Percentiles rank a stretch among this genome's conserved stretches.
Conservation (phyloP, 2,797 vertebrate species). For the Trachops cirrhosus region DNA sequence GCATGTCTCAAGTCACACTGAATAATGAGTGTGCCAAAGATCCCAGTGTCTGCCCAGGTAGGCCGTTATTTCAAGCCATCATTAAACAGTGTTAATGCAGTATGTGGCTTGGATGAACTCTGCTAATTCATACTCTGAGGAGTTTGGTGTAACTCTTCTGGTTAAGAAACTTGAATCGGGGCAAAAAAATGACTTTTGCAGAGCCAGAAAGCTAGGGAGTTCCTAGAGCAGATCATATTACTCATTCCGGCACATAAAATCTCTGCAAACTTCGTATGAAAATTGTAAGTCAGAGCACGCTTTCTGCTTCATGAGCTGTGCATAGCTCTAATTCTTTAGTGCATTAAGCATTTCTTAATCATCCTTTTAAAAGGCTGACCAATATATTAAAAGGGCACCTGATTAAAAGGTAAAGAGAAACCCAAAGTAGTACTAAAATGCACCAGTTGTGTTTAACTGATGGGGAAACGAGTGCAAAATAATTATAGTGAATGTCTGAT, state of each 20-base stretch:
- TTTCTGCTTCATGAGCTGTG: conserved; percentile 75
- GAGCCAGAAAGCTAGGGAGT: conserved; percentile 85
- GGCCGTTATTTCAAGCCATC: conserved; percentile 7
- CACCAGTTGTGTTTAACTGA: conserved; percentile 35
- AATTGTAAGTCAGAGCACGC: conserved; percentile 81
- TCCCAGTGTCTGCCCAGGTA: conserved; percentile 33
- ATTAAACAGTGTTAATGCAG: conserved; percentile 34
- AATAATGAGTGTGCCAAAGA: neutral
- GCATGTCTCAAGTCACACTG: neutral
- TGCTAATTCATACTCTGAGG: conserved; percentile 72
- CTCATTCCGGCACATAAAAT: conserved; percentile 86
- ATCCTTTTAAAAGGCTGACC: conserved; percentile 73
- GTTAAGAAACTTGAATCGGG: conserved; percentile 81
- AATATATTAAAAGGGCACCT: conserved; percentile 62
- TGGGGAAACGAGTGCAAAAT: conserved; percentile 55
- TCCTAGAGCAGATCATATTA: conserved; percentile 86
- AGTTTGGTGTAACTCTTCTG: conserved; percentile 70
- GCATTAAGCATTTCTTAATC: conserved; percentile 74
- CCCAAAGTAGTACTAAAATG: conserved; percentile 63
- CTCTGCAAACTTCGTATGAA: conserved; percentile 82
- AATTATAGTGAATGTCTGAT: conserved; percentile 65
- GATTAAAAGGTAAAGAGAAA: conserved; percentile 61
- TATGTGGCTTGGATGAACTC: conserved; percentile 60
- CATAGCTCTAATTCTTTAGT: conserved; percentile 84
- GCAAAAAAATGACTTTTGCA: conserved; percentile 83